Base-by-base conservation (phyloP, 2,888 invertebrate species). In the Masnerella sp. region DNA sequence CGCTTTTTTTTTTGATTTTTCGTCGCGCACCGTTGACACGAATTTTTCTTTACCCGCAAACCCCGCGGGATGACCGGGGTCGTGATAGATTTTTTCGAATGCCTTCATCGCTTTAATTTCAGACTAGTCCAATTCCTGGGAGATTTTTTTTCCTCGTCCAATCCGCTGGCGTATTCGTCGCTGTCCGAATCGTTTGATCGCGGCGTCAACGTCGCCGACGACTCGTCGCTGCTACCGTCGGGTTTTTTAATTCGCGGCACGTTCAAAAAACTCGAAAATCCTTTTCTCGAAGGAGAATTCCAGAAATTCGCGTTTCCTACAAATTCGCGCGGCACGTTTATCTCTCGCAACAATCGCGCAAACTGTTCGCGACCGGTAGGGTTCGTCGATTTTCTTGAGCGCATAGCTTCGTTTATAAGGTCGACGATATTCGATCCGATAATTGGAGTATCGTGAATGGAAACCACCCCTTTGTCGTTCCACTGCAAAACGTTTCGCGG, bases 321-420 rank as follows among this genome's bases (percentile, higher is more conserved):
- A 28, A 25, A 45, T 11, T 51, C 47, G 8, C 38, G 17, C n/a
- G 47, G 45, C 5, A 45, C 28, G 38, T 42, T n/a, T 8, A 43
- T 12, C 0, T 9, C n/a, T 5, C 40, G 20, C 8, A 68, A 43
- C n/a, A 52, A 2, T 0, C 18, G 38, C 2, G 58, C 40, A 58
- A 67, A 67, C 17, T 42, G 47, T 7, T 14, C n/a, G 7, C 40
- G 17, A 2, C 67, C 58, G 2, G 20, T 9, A 2, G 59, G 20
- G 7, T 9, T 49, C 4, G 42, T 3, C 0, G 12, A 17, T 45
- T 62, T 62, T 47, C 52, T 36, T 1, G n/a, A 3, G 12, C 45
- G 11, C 36, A 67, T 67, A 0, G 54, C 45, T 1, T 67, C 72
- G 22, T 72, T 72, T 2, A 72, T 30, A 20, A 74, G 43, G 25